Percentiles rank a stretch among this genome's conserved stretches.
phyloP scores from a whole-genome alignment of 2,888 invertebrate species.

The Lucinisca nassula region DNA sequence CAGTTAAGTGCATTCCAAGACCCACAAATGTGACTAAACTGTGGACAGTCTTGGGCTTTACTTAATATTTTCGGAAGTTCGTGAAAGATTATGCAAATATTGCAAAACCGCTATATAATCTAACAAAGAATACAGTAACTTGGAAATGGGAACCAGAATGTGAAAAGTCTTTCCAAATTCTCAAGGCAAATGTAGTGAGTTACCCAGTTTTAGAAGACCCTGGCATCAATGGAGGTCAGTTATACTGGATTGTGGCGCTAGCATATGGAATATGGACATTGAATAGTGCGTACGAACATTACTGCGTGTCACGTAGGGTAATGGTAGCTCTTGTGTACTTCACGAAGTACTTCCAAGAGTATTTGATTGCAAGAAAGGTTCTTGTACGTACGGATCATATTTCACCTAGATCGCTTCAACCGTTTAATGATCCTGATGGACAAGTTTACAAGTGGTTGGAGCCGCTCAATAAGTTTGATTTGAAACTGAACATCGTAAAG shows the following conservation, averaged over 20 bases:
- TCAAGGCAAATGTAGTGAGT: conserved; percentile 22
- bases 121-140: too few relatives aligned
- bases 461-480: conserved; percentile 56
- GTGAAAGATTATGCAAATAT: conserved; percentile 18
- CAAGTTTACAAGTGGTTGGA: conserved; percentile 56
- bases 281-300: conserved; percentile 47
- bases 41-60: conserved; percentile 50
- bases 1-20: conserved; percentile 20
- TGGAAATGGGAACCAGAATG: too few relatives aligned
- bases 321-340: conserved; percentile 67
- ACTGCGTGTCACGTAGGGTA: conserved; percentile 62
- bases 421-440: conserved; percentile 59
- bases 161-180: too few relatives aligned
- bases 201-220: conserved; percentile 56
- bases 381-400: conserved; percentile 66
- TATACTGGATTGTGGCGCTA: conserved; percentile 71
- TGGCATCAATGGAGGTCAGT: conserved; percentile 48
- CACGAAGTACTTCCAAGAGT: conserved; percentile 67
- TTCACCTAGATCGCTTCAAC: conserved; percentile 57
- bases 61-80: conserved; percentile 54
- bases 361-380: conserved; percentile 62
- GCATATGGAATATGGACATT: conserved; percentile 58
- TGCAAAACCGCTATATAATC: conserved; percentile 22
- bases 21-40: conserved; percentile 45
- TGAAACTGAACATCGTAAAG: conserved; percentile 49